Percentiles rank a stretch among this genome's conserved stretches.
Evolutionary conservation across 2,113 vertebrate species (phyloP).

Genomic region (Vanacampus margaritifer): DNA sequence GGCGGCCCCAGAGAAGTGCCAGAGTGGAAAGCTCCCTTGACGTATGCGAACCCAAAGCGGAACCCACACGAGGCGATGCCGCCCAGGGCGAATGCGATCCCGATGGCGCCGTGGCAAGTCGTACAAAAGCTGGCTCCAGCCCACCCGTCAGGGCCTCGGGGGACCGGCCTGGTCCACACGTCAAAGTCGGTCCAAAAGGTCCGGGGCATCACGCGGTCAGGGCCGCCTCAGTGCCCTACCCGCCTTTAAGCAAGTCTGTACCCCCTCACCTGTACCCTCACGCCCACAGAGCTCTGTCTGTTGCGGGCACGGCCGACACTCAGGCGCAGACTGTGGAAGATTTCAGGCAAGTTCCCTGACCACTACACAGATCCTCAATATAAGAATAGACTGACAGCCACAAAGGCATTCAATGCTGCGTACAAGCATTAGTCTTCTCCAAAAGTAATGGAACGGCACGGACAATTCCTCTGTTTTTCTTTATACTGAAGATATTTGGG

Average conservation of each 20-base stretch:
- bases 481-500: no score
- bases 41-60: constrained; percentile 48
- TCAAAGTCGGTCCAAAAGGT: constrained; percentile 51
- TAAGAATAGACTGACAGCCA: neutral
- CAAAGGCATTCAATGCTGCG: neutral
- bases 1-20: constrained; percentile 62
- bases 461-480: no score
- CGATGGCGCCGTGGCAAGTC: constrained; percentile 38
- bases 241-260: constrained; percentile 44
- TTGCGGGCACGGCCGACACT: constrained; percentile 71
- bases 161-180: neutral
- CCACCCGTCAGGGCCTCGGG: constrained; percentile 25
- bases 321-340: constrained; percentile 65
- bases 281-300: constrained; percentile 68
- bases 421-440: neutral
- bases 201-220: constrained; percentile 59
- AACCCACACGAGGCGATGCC: constrained; percentile 17
- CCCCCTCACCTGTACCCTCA: constrained; percentile 59
- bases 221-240: constrained; percentile 73
- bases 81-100: constrained; percentile 35
- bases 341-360: constrained; percentile 65
- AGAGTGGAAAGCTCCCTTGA: constrained; percentile 66
- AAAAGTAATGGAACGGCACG: no score
- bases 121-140: constrained; percentile 30
- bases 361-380: neutral